Evolutionary conservation across 2,888 invertebrate genomes (phyloP).

Genomic region (Drosophila limbata): DNA sequence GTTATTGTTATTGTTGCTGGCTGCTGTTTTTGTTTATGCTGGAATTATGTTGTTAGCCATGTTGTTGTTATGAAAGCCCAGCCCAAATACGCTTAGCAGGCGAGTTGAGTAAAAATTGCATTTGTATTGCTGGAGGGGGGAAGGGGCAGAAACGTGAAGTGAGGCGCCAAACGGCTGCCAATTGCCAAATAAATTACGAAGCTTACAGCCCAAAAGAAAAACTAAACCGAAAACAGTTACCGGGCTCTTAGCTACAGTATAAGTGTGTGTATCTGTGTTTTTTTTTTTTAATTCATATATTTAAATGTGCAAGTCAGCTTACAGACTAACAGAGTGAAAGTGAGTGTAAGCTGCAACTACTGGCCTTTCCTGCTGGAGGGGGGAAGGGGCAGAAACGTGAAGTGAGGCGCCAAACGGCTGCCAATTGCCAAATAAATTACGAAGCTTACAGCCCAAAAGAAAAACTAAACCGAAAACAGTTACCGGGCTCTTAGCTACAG

Average conservation of each 20-base stretch:
- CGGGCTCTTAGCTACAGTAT: constrained; percentile 19
- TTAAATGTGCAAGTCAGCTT: too few species aligned
- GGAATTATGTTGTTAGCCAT: constrained; percentile 76
- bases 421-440: constrained; percentile 79
- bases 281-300: too few species aligned
- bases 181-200: constrained; percentile 78
- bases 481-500: constrained; percentile 21
- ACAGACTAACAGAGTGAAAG: too few species aligned
- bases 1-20: constrained; percentile 12
- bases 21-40: constrained; percentile 58
- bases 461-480: constrained; percentile 32
- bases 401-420: constrained; percentile 53
- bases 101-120: constrained; percentile 44
- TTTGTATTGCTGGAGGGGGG: constrained; percentile 17
- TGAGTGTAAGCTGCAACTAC: too few species aligned
- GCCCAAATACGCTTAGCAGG: constrained; percentile 53
- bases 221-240: constrained; percentile 31
- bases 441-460: constrained; percentile 58
- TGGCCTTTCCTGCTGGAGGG: too few species aligned
- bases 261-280: constrained; percentile 25
- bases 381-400: background rate
- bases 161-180: constrained; percentile 62
- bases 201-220: constrained; percentile 53
- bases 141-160: background rate
- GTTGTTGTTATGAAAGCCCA: constrained; percentile 57